phyloP scores from a whole-genome alignment of 2,888 invertebrate genomes.

The Stegana nigrithorax region DNA sequence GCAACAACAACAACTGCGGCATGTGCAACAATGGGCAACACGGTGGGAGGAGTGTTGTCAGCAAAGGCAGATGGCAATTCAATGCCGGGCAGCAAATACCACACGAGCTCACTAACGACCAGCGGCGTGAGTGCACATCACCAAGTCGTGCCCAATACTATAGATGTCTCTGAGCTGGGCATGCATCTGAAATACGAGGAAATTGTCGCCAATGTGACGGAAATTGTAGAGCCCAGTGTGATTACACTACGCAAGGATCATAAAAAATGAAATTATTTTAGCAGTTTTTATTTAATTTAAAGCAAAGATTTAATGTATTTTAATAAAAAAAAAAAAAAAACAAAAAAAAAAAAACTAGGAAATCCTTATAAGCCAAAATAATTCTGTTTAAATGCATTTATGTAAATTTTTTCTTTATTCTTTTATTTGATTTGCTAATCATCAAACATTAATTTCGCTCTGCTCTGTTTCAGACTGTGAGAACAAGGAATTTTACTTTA shows the following conservation, averaged over 20 bases:
- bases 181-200: conserved; percentile 67
- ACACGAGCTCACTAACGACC: not conserved
- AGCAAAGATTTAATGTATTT: conserved; percentile 3
- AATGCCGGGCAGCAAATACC: not conserved
- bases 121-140: not conserved
- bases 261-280: conserved; percentile 2
- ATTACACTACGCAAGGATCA: not conserved
- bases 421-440: no score
- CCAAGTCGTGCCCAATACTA: conserved; percentile 39
- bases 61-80: conserved; percentile 28
- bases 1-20: conserved; percentile 16
- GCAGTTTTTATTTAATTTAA: not conserved
- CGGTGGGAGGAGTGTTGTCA: conserved; percentile 7
- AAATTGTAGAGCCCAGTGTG: conserved; percentile 49
- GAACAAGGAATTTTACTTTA: conserved; percentile 49
- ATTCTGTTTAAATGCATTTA: not conserved
- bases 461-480: conserved; percentile 12
- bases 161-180: conserved; percentile 51
- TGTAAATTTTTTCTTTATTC: not conserved
- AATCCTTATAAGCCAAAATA: not conserved
- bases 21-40: not conserved
- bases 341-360: not conserved
- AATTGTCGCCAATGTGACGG: conserved; percentile 66
- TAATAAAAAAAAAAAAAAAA: not conserved
- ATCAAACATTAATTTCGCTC: no score